phyloP scores from a whole-genome alignment of 2,888 invertebrate genomes.

The Chaitophorus viminalis region DNA sequence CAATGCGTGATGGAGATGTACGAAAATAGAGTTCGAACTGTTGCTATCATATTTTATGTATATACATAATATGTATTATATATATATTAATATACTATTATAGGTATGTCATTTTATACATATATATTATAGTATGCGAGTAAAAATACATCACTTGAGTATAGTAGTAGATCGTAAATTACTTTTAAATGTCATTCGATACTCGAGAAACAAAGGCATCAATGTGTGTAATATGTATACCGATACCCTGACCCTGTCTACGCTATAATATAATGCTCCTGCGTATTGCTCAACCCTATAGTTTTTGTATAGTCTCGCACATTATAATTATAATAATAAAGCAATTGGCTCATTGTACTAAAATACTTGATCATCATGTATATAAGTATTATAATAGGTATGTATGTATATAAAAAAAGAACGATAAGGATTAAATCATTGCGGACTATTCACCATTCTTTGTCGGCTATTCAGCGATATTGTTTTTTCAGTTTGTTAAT shows the following conservation, averaged over 20 bases:
- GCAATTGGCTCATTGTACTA: constrained; percentile 35
- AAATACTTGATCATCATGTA: constrained; percentile 3
- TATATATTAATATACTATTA: neutral
- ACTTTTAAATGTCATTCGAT: constrained; percentile 26
- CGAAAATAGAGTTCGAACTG: constrained; percentile 32
- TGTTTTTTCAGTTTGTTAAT: neutral
- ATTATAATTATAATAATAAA: constrained; percentile 24
- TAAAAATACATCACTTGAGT: neutral
- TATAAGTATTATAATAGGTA: neutral
- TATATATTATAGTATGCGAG: neutral
- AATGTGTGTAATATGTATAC: neutral
- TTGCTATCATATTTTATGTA: neutral
- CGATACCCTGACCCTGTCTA: neutral
- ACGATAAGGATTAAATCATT: constrained; percentile 27
- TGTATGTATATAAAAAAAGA: neutral
- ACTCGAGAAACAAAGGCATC: neutral
- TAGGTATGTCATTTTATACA: neutral
- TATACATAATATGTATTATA: neutral
- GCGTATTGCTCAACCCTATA: neutral
- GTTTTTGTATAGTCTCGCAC: neutral
- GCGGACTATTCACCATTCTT: neutral
- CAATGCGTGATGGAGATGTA: constrained; percentile 6
- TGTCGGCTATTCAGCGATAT: neutral
- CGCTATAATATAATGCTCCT: neutral
- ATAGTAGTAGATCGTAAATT: neutral